Percentiles rank a stretch among this genome's conserved stretches.
Conservation (phyloP, 2,888 invertebrate species). For the Leucania comma region DNA sequence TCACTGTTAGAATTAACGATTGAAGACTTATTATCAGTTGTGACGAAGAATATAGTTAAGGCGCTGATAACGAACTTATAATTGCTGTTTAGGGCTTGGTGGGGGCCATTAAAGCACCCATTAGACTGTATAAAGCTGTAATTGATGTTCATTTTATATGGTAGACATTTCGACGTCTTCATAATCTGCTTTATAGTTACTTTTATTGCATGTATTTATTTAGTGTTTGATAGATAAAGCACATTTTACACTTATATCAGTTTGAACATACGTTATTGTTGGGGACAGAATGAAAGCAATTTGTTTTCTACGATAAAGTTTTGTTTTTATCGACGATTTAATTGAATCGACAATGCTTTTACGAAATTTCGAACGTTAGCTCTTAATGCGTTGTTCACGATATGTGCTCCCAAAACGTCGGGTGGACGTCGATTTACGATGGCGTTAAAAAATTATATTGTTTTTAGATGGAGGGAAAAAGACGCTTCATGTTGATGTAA, state of each 20-base stretch:
- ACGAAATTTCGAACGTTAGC: conserved; percentile 36
- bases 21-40: conserved; percentile 42
- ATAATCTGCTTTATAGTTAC: conserved; percentile 36
- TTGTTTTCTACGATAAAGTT: conserved; percentile 50
- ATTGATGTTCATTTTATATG: conserved; percentile 33
- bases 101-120: conserved; percentile 55
- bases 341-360: conserved; percentile 56
- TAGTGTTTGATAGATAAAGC: conserved; percentile 33
- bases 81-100: conserved; percentile 61
- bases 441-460: conserved; percentile 42
- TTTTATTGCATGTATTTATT: conserved; percentile 26
- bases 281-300: conserved; percentile 46
- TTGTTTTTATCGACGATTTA: conserved; percentile 57
- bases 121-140: conserved; percentile 51
- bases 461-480: conserved; percentile 43
- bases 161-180: conserved; percentile 32
- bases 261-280: conserved; percentile 7
- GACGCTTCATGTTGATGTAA: conserved; percentile 36
- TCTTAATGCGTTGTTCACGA: conserved; percentile 39
- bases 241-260: conserved; percentile 4
- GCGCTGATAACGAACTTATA: conserved; percentile 63
- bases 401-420: conserved; percentile 33
- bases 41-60: conserved; percentile 59
- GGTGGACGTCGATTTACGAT: conserved; percentile 42
- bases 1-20: conserved; percentile 44